Evolutionary conservation across 2,113 vertebrate species (phyloP).

Genomic region (Ctenomys sociabilis): DNA sequence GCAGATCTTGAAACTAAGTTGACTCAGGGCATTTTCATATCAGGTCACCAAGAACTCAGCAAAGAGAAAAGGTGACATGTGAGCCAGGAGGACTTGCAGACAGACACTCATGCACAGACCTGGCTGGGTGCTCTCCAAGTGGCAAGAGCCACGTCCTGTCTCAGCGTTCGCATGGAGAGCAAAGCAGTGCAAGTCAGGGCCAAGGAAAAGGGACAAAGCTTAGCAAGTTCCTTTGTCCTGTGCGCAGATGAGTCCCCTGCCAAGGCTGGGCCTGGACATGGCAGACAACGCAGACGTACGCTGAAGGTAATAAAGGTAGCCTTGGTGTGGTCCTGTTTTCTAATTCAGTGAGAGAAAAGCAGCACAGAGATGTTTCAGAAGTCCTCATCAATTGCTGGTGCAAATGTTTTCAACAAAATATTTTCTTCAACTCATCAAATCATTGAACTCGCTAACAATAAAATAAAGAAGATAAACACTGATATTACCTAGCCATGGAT

Average conservation of each 20-base stretch:
- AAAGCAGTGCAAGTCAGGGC: background rate
- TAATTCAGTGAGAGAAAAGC: background rate
- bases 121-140: rapidly evolving
- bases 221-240: background rate
- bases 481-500: background rate
- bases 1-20: conserved; percentile 30
- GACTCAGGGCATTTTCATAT: conserved; percentile 27
- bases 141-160: background rate
- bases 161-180: background rate
- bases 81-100: background rate
- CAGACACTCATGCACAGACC: background rate
- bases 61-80: background rate
- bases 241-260: background rate
- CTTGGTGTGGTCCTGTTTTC: background rate
- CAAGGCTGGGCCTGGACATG: background rate
- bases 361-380: background rate
- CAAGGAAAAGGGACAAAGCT: conserved; percentile 4
- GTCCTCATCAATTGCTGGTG: background rate
- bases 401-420: conserved; percentile 39
- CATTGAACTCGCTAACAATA: background rate
- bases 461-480: background rate
- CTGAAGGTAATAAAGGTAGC: background rate
- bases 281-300: background rate
- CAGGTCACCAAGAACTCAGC: background rate
- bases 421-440: background rate